Conservation (phyloP, 2,888 invertebrate species). For the Cheilosia vulpina region DNA sequence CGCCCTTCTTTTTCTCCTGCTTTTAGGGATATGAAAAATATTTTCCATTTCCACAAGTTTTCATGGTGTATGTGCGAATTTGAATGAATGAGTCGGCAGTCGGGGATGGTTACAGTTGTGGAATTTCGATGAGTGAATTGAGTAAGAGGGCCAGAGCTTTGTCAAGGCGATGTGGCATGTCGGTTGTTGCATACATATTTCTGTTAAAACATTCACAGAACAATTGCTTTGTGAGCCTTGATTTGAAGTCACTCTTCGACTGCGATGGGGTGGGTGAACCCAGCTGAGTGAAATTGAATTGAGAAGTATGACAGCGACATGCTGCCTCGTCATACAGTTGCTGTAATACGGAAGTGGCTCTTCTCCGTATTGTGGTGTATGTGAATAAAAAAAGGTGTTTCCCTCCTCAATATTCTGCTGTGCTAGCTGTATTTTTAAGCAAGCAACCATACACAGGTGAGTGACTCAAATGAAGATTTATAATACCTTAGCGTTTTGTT, state of each 20-base stretch:
- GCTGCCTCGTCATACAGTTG: constrained; percentile 19
- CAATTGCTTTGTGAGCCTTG: constrained; percentile 33
- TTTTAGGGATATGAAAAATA: constrained; percentile 17
- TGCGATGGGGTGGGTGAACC: background rate
- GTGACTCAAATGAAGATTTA: constrained; percentile 73
- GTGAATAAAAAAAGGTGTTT: background rate
- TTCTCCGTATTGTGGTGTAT: background rate
- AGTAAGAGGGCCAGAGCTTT: constrained; percentile 13
- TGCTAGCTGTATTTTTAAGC: constrained; percentile 36
- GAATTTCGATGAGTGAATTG: constrained; percentile 59
- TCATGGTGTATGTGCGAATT: constrained; percentile 8
- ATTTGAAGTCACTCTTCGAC: constrained; percentile 31
- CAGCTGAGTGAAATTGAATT: constrained; percentile 16
- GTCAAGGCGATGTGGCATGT: constrained; percentile 27
- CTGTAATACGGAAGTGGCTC: background rate
- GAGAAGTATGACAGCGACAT: constrained; percentile 23
- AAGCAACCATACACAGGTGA: constrained; percentile 25
- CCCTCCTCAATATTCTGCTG: constrained; percentile 1
- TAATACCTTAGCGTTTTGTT: constrained; percentile 53
- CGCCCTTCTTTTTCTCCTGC: background rate
- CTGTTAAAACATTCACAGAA: constrained; percentile 37
- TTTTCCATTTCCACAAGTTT: constrained; percentile 39
- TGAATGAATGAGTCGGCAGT: constrained; percentile 18
- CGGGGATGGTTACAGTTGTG: constrained; percentile 45
- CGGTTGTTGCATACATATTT: constrained; percentile 44